phyloP scores from a whole-genome alignment of 2,888 invertebrate species.

The Tolmerus cingulatus region DNA sequence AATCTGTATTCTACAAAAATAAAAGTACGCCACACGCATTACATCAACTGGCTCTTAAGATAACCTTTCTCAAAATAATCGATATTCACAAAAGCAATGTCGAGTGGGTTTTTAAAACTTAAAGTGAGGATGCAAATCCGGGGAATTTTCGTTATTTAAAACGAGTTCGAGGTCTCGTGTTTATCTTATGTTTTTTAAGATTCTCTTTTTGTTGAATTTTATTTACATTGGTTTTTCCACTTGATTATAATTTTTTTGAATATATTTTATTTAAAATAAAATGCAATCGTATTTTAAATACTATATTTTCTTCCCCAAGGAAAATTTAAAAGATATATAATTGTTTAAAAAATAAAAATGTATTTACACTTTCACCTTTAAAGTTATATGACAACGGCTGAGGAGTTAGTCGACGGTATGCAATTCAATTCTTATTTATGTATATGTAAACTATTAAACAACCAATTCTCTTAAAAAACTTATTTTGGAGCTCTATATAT shows the following conservation, averaged over 20 bases:
- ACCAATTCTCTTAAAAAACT: no score
- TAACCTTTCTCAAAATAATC: neutral
- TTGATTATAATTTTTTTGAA: neutral
- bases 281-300: neutral
- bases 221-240: neutral
- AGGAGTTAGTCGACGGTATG: no score
- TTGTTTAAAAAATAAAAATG: no score
- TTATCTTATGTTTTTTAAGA: neutral
- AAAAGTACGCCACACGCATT: neutral
- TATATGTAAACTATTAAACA: no score
- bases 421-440: no score
- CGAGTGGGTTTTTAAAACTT: neutral
- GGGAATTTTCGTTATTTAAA: neutral
- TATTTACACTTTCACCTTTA: no score
- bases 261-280: neutral
- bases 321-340: no score
- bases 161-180: neutral
- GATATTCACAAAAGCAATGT: neutral
- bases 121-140: neutral
- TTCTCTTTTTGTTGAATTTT: neutral
- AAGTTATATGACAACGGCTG: no score
- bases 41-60: neutral
- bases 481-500: no score
- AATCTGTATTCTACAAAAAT: neutral
- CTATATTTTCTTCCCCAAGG: no score